Evolutionary conservation across 2,113 vertebrate species (phyloP).

Genomic region (Stercorarius parasiticus): DNA sequence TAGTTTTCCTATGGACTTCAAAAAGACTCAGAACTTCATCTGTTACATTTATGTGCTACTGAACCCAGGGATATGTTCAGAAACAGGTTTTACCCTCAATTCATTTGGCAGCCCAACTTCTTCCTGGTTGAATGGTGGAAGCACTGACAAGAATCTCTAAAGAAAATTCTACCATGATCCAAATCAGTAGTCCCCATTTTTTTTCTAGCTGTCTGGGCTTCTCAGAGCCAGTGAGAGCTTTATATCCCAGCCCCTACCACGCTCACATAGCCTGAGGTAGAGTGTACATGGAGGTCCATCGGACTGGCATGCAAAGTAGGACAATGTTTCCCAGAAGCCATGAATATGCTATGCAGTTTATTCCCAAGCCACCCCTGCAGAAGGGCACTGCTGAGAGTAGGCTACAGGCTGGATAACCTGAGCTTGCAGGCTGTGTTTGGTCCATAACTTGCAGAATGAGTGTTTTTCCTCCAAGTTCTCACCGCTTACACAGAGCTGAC

Average conservation of each 20-base stretch:
- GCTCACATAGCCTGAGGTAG: not conserved
- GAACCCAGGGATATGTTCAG: slow-evolving; percentile 4
- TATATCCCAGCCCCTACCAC: not conserved
- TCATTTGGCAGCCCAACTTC: slow-evolving; percentile 27
- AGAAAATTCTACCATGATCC: slow-evolving; percentile 9
- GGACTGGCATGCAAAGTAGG: not conserved
- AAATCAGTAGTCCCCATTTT: not conserved
- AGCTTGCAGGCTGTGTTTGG: not conserved
- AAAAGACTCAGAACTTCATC: slow-evolving; percentile 32
- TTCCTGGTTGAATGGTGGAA: slow-evolving; percentile 43
- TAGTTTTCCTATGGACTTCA: slow-evolving; percentile 55
- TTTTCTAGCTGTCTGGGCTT: not conserved
- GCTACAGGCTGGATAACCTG: not conserved
- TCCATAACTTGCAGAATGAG: not conserved
- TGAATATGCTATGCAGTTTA: not conserved
- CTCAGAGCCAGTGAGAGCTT: not conserved
- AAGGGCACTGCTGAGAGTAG: not conserved
- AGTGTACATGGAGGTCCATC: not conserved
- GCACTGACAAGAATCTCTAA: slow-evolving; percentile 39
- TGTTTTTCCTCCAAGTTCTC: not conserved
- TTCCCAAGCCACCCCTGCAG: not conserved
- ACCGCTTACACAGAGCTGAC: not conserved
- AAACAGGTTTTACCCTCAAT: slow-evolving; percentile 46
- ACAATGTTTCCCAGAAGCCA: not conserved
- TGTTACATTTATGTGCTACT: slow-evolving; percentile 20